phyloP scores from a whole-genome alignment of 2,113 vertebrate species.

The Mandrillus leucophaeus region DNA sequence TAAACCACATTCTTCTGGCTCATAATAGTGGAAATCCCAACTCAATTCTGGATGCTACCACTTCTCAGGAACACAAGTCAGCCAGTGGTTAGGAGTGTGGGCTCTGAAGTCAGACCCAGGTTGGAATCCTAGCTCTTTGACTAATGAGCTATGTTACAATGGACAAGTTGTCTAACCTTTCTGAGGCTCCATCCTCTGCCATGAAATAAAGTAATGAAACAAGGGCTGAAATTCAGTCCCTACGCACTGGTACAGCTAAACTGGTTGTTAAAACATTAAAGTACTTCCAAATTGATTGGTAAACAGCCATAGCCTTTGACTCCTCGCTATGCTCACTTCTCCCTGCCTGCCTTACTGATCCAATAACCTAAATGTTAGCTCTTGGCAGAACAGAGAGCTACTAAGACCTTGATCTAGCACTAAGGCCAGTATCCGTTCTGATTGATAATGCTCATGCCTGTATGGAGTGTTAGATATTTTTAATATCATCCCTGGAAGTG shows the following conservation, averaged over 20 bases:
- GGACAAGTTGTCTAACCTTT: not conserved
- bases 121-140: not conserved
- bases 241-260: not conserved
- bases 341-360: not conserved
- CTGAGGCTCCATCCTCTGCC: not conserved
- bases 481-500: not conserved
- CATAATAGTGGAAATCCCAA: not conserved
- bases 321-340: not conserved
- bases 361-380: not conserved
- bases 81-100: not conserved
- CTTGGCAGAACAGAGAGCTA: not conserved
- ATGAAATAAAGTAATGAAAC: slow-evolving; percentile 14
- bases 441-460: not conserved
- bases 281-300: not conserved
- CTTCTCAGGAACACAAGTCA: not conserved
- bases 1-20: not conserved
- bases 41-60: not conserved
- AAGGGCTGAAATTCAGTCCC: not conserved
- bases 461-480: not conserved
- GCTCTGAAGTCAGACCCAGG: not conserved
- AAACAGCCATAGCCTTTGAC: not conserved
- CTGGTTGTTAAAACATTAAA: not conserved
- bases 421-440: not conserved
- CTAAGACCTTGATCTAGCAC: slow-evolving; percentile 6
- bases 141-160: not conserved